A percentile compares a stretch with the other conserved stretches of the same genome.
These are phyloP conservation scores for Tachycineta bicolor DNA, from an alignment of 2,113 vertebrate species.

Conservation along the genomic window DNA sequence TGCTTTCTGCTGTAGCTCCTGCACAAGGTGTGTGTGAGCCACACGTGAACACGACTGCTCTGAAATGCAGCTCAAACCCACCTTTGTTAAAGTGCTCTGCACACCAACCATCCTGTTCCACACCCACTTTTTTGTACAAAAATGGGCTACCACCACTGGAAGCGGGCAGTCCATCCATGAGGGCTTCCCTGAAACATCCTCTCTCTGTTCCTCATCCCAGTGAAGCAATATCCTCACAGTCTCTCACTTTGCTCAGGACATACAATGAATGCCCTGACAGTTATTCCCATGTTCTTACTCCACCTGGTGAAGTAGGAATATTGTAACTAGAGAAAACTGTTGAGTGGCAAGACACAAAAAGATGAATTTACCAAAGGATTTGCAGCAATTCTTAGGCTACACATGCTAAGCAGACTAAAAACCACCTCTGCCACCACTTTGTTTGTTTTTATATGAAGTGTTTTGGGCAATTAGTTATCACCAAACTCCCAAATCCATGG, in stretches of 20 bases:
- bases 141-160: too few relatives aligned
- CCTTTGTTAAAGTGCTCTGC: background rate
- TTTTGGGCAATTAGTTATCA: background rate
- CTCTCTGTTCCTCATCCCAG: background rate
- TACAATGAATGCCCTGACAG: background rate
- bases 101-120: background rate
- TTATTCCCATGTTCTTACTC: constrained; percentile 4
- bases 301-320: background rate
- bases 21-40: background rate
- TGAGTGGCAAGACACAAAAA: background rate
- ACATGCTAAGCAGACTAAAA: background rate
- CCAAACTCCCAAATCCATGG: background rate
- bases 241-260: background rate
- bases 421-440: background rate
- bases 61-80: background rate
- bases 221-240: background rate
- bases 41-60: too few relatives aligned
- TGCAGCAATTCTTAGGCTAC: background rate
- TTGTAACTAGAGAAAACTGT: background rate
- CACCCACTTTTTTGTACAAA: background rate
- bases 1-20: background rate
- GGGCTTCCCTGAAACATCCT: background rate
- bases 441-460: background rate
- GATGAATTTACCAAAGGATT: constrained; percentile 4
- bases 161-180: too few relatives aligned